Evolutionary conservation across 2,888 invertebrate species (phyloP), one percentile per base, ranked within the genome.

Genomic region (Gibbula magus): DNA sequence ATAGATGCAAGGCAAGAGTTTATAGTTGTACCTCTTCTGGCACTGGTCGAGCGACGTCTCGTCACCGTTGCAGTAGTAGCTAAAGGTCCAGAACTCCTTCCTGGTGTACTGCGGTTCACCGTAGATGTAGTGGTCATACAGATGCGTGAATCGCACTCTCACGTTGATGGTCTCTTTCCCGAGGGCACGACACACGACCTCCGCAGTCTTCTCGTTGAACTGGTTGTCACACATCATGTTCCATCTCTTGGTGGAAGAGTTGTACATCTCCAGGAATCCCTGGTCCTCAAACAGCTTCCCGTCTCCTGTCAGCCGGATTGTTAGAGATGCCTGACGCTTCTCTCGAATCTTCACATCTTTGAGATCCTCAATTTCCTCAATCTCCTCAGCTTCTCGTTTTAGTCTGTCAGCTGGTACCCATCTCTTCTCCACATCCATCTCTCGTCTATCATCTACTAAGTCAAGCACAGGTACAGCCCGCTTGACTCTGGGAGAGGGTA

Each of bases 171-270:
- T 95, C 92, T 97, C 97, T 89, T 96, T 96, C 10, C 98, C 98
- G 67, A 99, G 93, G 92, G 99, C 97, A 29, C 97, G 94, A 91
- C 99, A 99, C 0, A 98, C 97, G 0, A 99, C 99, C 94, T 98
- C 96, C 4, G 98, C 99, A 91, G 99, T 99, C 88, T 98, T 95
- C 92, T 99, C 98, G 0, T 98, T 98, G 92, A 99, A 99, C 81
- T 98, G 95, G 67, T 95, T 95, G 93, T 99, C 99, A 93, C 99
- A 99, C 93, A 99, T 96, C 0, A 99, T 97, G 52, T 98, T 96
- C 97, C 98, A 99, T 91, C 99, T 98, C 22, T 97, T 94, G 0
- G 98, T 98, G 1, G 99, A 99, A 86, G 95, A 95, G 90, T 99
- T 99, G 92, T 96, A 99, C 91, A 98, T 96, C 93, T 99, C 98